Base-by-base conservation (phyloP, 2,888 invertebrate genomes). In the Syritta pipiens region DNA sequence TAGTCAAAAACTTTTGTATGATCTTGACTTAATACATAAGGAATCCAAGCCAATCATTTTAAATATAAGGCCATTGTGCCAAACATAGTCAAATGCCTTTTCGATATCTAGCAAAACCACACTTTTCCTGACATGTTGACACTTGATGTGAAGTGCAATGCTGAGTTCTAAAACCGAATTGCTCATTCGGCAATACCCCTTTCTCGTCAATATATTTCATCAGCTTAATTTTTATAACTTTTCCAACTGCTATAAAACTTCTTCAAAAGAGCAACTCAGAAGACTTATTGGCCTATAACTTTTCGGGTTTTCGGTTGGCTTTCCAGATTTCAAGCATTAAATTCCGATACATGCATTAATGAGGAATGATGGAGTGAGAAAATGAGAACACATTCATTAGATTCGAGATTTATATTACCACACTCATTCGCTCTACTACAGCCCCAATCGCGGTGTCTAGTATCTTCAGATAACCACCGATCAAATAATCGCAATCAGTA, bases 321-420 rank as follows among this genome's bases (percentile, higher is more conserved):
- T 44, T 4, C 57, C 30, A n/a, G 59, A 19, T 35, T 60, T 60
- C 4, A 22, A 57, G 42, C 28, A 55, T 14, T 55, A 40, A 1
- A 26, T 4, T 55, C 40, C 40, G 1, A 40, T 20, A 40, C 24
- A 46, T 1, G 46, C 46, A 24, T 59, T 59, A 14, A 32, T 46
- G 6, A 32, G 9, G 9, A 5, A n/a, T 9, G 10, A 46, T 7
- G 60, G 35, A 46, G 17, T 26, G n/a, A 9, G 46, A 46, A 9
- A 37, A 14, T 5, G 35, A 22, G 9, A 28, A 46, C n/a, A 26
- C 19, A 30, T 20, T 1, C 6, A 20, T 28, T 2, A 59, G n/a
- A 12, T 22, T 20, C 4, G 26, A 55, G 14, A 63, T n/a, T n/a
- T 9, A 37, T 20, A 40, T 51, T 63, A 1, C 49, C 40, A 35